Base-by-base conservation (phyloP, 2,113 vertebrate species). In the Rhinoderma darwinii region DNA sequence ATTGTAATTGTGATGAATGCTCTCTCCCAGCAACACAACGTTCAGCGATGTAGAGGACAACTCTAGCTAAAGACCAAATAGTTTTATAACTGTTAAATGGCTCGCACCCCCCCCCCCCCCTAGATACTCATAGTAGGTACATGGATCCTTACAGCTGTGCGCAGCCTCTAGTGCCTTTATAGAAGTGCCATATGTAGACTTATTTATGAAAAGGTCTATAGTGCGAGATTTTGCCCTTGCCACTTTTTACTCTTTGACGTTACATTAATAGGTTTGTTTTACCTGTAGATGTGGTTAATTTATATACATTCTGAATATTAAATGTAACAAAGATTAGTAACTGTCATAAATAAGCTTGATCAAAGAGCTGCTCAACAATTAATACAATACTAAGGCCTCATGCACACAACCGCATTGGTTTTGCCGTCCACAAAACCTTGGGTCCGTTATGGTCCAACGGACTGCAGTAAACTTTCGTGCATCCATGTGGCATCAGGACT, bases 141-240 rank as follows among this genome's bases (percentile, higher is more conserved):
- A 54, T n/a, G n/a, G n/a, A n/a, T n/a, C 14, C 61, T 61, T 27
- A 12, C 30, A 68, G 68, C 25, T 47, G 15, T 44, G 41, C 73
- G n/a, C 12, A 27, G n/a, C 22, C 17, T 54, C 30, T 78, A 78
- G 75, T 78, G 75, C 75, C 44, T 75, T 25, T 78, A 78, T 50
- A 35, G 44, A 78, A 51, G 75, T 78, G 75, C 50, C 75, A 78
- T 54, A 78, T 54, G 15, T 50, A 77, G 43, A 32, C 8, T 32
- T 50, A 77, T 51, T 77, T 77, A 77, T 77, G 27, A 77, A 77
- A 11, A 27, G 5, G 25, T 75, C 5, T 47, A 51, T 32, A 77
- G 0, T 77, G 74, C n/a, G 2, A 77, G 44, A 4, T 20, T 77
- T 70, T 39, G 20, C 70, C 37, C 1, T 50, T 50, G 44, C 41